These are phyloP conservation scores for Mamestra brassicae DNA, from an alignment of 2,888 invertebrate species.

Conservation along the genomic window DNA sequence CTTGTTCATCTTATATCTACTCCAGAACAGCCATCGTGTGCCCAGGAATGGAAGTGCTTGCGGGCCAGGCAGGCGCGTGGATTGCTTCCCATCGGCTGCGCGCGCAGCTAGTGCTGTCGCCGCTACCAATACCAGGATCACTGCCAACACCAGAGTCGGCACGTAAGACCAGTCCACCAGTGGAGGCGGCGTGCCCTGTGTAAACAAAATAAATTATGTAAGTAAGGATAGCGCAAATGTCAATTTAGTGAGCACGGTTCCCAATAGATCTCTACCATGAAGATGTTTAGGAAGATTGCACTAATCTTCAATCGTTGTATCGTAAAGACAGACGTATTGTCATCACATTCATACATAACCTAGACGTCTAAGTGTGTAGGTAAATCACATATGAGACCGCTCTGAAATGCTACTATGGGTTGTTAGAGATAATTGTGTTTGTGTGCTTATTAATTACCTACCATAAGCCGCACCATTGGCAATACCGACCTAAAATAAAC, in stretches of 20 bases:
- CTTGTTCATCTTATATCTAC: slow-evolving; percentile 93
- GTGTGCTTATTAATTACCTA: slow-evolving; percentile 1
- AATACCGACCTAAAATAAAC: slow-evolving; percentile 12
- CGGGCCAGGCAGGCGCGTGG: slow-evolving; percentile 93
- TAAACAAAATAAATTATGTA: slow-evolving; percentile 15
- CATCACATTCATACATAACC: not conserved
- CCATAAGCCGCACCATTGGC: slow-evolving; percentile 4
- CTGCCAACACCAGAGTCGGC: slow-evolving; percentile 82
- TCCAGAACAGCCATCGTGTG: slow-evolving; percentile 95
- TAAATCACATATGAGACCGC: not conserved
- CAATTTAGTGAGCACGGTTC: not conserved
- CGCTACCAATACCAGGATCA: slow-evolving; percentile 77
- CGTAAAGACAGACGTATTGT: not conserved
- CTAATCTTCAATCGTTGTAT: too few relatives aligned
- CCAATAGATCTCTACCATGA: not conserved
- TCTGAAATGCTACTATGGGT: not conserved
- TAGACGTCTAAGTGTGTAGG: not conserved
- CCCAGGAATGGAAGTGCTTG: slow-evolving; percentile 93
- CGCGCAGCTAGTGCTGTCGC: slow-evolving; percentile 78
- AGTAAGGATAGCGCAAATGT: not conserved
- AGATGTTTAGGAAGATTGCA: not conserved
- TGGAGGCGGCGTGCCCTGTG: slow-evolving; percentile 81
- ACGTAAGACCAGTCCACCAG: slow-evolving; percentile 86
- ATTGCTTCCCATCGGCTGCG: slow-evolving; percentile 73
- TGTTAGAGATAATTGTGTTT: not conserved